Evolutionary conservation across 2,888 invertebrate species (phyloP).

Genomic region (Salpingus planirostris): DNA sequence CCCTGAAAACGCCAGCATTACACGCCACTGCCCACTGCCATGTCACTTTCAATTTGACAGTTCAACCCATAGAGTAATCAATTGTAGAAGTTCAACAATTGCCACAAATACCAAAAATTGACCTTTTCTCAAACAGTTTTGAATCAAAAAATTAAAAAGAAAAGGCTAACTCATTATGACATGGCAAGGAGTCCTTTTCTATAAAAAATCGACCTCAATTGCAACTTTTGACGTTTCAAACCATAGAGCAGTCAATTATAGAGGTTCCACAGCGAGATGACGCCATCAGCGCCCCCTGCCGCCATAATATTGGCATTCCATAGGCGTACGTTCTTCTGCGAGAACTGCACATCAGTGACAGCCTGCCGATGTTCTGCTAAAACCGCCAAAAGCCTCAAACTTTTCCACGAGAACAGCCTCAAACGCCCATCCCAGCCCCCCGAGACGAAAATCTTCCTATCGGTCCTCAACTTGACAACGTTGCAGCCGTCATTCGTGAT

Average conservation of each 20-base stretch:
- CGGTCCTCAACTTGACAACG: conserved; percentile 56
- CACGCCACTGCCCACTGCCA: too few relatives aligned
- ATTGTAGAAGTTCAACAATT: too few relatives aligned
- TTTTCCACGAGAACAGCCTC: conserved; percentile 11
- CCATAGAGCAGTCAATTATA: conserved; percentile 60
- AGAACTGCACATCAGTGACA: conserved; percentile 65
- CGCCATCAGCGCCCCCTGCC: conserved; percentile 64
- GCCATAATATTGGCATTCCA: conserved; percentile 75
- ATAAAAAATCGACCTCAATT: too few relatives aligned
- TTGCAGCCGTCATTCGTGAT: conserved; percentile 70
- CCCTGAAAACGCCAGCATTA: too few relatives aligned
- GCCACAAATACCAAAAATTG: too few relatives aligned
- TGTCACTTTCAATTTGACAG: too few relatives aligned
- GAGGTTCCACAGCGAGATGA: conserved; percentile 71
- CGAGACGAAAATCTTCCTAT: conserved; percentile 62
- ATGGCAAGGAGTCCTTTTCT: too few relatives aligned
- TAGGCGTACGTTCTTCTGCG: conserved; percentile 52
- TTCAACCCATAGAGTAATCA: too few relatives aligned
- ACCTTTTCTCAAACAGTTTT: too few relatives aligned
- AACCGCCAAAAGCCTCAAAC: conserved; percentile 51
- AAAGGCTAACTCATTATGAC: too few relatives aligned
- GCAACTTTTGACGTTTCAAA: too few relatives aligned
- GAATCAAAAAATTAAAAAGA: too few relatives aligned
- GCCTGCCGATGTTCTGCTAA: conserved; percentile 63
- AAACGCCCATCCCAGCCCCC: conserved; percentile 74